Evolutionary conservation across 2,888 invertebrate genomes (phyloP), one percentile per base, ranked within the genome.

Genomic region (Cyaniris semiargus): DNA sequence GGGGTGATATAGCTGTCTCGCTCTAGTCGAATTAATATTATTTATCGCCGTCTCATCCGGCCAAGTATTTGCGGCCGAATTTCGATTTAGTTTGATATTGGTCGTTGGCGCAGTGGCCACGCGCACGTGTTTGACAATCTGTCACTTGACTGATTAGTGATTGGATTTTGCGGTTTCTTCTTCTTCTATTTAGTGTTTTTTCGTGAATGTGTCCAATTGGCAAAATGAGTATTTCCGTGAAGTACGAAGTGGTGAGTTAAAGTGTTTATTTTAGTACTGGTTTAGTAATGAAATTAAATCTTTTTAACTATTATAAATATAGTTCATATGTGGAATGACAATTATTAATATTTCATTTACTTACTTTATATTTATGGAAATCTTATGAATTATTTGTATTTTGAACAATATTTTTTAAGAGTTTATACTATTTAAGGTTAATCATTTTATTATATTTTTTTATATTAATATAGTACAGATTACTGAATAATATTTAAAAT

Each of bases 61-160:
- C 18, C n/a, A 71, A 38, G 44, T 44, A 48, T 72, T 93, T 92
- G 92, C 92, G 92, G 92, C 90, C 90, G 92, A 93, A 92, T 93
- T 93, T 93, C 90, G 91, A 94, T 93, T 94, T 93, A 94, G 93
- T 94, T 93, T 89, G 38, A 93, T 93, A 93, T 93, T 89, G 89
- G 91, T 92, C 92, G 91, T 92, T 91, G 92, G 91, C 90, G 88
- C 88, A 89, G 88, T 66, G 66, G 66, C 66, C 66, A 31, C 66
- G 91, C 78, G 90, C 89, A 92, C 93, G 93, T 92, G 89, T 90
- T 74, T 15, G 6, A 10, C 38, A 44, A 27, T 66, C 66, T 60
- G 60, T n/a, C 58, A 58, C 7, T 23, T 23, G 60, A 66, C 66
- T 31, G 66, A 66, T 66, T 66, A 31, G 66, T 31, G 66, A 66